Percentiles rank a stretch among this genome's conserved stretches.
Conservation (phyloP, 2,888 invertebrate species). For the Morpho helenor region DNA sequence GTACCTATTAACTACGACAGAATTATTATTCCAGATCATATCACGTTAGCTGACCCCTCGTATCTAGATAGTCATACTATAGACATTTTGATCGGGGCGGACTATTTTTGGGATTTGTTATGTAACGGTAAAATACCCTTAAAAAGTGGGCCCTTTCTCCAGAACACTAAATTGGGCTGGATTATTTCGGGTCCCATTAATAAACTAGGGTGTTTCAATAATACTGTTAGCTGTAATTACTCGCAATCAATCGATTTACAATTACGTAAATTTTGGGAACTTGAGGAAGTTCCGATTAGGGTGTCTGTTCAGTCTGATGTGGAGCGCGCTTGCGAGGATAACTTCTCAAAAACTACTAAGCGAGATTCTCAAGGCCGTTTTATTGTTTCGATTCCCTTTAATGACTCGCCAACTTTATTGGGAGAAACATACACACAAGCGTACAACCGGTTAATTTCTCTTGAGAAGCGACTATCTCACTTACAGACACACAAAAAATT, state of each 20-base stretch:
- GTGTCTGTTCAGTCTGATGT: background rate
- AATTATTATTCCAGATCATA: no score
- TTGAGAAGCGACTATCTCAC: background rate
- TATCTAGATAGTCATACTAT: no score
- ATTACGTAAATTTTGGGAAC: background rate
- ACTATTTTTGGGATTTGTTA: no score
- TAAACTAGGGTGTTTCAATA: background rate
- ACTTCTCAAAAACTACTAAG: background rate
- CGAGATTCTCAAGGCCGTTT: background rate
- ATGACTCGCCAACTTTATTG: background rate
- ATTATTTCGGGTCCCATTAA: constrained; percentile 1
- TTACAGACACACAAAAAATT: background rate
- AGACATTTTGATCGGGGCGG: no score
- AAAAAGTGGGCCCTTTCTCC: no score
- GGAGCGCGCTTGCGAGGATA: background rate
- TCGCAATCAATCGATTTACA: background rate
- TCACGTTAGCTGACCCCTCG: no score
- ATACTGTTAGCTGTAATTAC: background rate
- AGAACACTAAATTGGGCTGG: no score
- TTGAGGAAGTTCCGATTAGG: background rate
- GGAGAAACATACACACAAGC: constrained; percentile 1
- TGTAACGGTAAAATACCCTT: no score
- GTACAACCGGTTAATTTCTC: background rate
- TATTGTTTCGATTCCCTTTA: background rate
- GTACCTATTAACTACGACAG: no score